Evolutionary conservation across 2,888 invertebrate species (phyloP).

Genomic region (Monoplex corrugatus): DNA sequence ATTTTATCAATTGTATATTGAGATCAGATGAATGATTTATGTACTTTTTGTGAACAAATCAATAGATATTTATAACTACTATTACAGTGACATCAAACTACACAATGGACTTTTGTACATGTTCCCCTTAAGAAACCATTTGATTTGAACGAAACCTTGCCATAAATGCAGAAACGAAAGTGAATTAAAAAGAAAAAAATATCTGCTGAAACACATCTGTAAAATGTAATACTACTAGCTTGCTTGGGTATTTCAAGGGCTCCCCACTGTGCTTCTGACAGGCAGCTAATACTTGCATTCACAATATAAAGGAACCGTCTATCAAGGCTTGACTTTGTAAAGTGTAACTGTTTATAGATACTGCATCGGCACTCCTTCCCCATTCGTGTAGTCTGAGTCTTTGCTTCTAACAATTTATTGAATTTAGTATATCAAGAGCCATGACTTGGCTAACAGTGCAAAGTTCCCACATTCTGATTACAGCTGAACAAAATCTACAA

Average conservation of each 20-base stretch:
- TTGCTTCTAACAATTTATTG: no score
- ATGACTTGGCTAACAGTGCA: no score
- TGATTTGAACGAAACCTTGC: not conserved
- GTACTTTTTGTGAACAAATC: not conserved
- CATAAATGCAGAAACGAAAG: not conserved
- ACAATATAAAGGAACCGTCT: constrained; percentile 23
- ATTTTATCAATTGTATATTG: constrained; percentile 22
- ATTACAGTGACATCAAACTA: not conserved
- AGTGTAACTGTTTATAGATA: no score
- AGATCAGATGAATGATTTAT: not conserved
- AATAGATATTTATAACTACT: not conserved
- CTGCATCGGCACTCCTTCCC: no score
- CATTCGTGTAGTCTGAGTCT: no score
- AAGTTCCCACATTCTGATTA: no score
- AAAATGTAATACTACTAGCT: not conserved
- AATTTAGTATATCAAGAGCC: no score
- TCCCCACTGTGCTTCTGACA: not conserved
- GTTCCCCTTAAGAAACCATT: not conserved
- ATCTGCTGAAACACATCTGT: not conserved
- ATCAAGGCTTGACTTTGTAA: no score
- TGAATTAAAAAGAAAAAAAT: not conserved
- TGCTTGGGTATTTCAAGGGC: not conserved
- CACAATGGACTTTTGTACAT: not conserved
- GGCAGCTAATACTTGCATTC: constrained; percentile 12
- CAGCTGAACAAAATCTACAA: no score